These are phyloP conservation scores for Diadophis punctatus DNA, from an alignment of 2,113 vertebrate species.

Conservation along the genomic window DNA sequence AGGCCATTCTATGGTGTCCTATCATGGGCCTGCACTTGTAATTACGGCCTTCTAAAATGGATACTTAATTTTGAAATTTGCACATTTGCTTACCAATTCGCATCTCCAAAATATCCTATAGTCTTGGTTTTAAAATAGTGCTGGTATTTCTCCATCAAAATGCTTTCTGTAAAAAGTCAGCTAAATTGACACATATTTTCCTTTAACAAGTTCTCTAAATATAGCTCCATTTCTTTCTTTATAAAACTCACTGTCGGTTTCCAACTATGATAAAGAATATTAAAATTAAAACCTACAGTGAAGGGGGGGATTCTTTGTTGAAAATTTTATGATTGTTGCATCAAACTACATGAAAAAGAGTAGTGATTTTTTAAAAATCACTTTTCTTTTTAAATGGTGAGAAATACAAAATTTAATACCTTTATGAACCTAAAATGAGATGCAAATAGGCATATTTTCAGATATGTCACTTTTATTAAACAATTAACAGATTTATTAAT, in stretches of 20 bases:
- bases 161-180: conserved; percentile 6
- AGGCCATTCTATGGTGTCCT: neutral
- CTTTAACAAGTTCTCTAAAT: conserved; percentile 10
- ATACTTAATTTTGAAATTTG: neutral
- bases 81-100: neutral
- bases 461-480: conserved; percentile 38
- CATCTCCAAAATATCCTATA: neutral
- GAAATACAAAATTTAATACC: conserved; percentile 31
- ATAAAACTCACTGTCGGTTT: conserved; percentile 10
- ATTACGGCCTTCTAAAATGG: neutral
- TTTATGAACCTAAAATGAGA: conserved; percentile 42
- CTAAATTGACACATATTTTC: conserved; percentile 8
- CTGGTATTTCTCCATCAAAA: conserved; percentile 11
- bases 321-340: conserved; percentile 34
- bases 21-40: neutral
- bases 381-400: conserved; percentile 35
- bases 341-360: neutral
- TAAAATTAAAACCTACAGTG: conserved; percentile 20
- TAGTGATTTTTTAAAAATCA: neutral
- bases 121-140: neutral
- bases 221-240: neutral
- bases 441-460: conserved; percentile 33
- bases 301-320: conserved; percentile 24
- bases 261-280: neutral
- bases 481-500: conserved; percentile 40